Evolutionary conservation across 2,113 vertebrate species (phyloP), one percentile per base, ranked within the genome.

Genomic region (Planiliza haematocheilus): DNA sequence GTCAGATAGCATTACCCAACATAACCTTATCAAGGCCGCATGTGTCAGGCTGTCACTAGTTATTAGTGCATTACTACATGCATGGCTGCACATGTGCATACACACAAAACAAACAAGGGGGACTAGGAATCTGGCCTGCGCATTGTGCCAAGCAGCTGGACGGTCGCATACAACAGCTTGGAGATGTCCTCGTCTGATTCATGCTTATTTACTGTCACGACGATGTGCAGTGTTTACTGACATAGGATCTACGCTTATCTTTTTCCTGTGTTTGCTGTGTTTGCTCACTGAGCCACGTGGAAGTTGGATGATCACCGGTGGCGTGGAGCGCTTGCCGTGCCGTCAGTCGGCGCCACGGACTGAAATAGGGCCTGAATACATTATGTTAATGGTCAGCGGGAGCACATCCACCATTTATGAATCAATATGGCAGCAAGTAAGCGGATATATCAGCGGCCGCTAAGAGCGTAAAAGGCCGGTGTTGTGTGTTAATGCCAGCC

Each of bases 21-120:
- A 43, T 88, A 74, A 83, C 82, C 87, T 88, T 77, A 89, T 89
- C 84, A 83, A 71, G 79, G 87, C 81, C 66, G 37, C 60, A 62
- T 56, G 69, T 86, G 81, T 82, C 60, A 74, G 77, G 18, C 69
- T 74, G 82, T 89, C 87, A 42, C 65, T 86, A 62, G 78, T 85
- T 83, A 89, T 90, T 71, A 70, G 61, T 49, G 53, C 67, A 61
- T 59, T 61, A 24, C 61, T 59, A 24, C 75, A 66, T 16, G 83
- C 62, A 70, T 17, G 86, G 74, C 59, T 71, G 69, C 62, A 60
- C 70, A 63, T 70, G 64, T 64, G 66, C 67, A 74, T 53, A 20
- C 20, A 68, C 37, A 45, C 53, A 51, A 79, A 75, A 69, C 36
- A 83, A 79, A 69, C 80, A 79, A 6, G 46, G 65, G 74, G 43